Conservation (phyloP, 2,113 vertebrate genomes). For the Gorsachius goisagi region DNA sequence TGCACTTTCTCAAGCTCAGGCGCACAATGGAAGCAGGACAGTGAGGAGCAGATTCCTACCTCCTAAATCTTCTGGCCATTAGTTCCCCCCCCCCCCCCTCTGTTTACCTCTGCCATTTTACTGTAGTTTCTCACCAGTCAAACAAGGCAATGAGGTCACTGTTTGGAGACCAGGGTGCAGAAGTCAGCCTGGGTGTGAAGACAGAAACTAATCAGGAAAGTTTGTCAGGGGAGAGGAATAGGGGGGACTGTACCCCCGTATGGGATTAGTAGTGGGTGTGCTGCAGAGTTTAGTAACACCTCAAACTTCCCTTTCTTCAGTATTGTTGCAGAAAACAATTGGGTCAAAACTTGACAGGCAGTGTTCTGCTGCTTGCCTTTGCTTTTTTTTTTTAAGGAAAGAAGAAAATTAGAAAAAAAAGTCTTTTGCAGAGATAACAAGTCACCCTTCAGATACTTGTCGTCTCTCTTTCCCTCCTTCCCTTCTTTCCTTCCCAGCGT, state of each 20-base stretch:
- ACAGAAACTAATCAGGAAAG: neutral
- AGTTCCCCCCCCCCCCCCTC: neutral
- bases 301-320: neutral
- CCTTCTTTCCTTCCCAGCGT: neutral
- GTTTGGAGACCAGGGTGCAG: conserved; percentile 47
- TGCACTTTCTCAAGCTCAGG: conserved; percentile 44
- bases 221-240: neutral
- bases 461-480: neutral
- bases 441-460: neutral
- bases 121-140: conserved; percentile 43
- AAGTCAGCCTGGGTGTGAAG: conserved; percentile 19
- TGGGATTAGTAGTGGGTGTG: neutral
- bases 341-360: neutral
- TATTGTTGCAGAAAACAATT: neutral
- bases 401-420: neutral
- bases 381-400: neutral
- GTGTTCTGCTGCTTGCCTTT: neutral
- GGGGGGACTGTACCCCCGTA: neutral
- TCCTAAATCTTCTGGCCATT: conserved; percentile 44
- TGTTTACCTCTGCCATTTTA: conserved; percentile 57
- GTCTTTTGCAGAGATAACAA: neutral
- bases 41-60: conserved; percentile 13
- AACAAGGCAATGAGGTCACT: conserved; percentile 57
- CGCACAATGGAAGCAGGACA: neutral
- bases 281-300: neutral